Evolutionary conservation across 2,797 vertebrate species (phyloP), one percentile per base, ranked within the genome.

Genomic region (Melanotaenia parkinsoni): DNA sequence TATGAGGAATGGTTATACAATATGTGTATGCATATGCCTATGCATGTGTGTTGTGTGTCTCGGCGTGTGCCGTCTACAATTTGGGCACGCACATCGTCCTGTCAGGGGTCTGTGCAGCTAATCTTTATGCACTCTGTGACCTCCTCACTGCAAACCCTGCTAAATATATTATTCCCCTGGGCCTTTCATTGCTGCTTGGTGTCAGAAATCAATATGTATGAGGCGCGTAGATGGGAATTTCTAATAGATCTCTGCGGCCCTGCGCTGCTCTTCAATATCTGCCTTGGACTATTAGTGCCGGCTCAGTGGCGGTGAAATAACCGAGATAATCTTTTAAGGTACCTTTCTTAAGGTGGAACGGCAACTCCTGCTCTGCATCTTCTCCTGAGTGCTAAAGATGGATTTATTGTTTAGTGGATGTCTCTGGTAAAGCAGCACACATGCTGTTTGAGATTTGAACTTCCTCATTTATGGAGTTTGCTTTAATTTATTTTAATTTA

Each of bases 141-240:
- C 97, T 96, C 95, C 96, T 96, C 95, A 90, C 95, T 96, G 96
- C 96, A 96, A 98, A 96, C 96, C 96, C 96, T 97, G 97, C 97
- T 99, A 98, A 98, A 98, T 98, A 98, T 98, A 98, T 98, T 97
- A 98, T 97, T 98, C 97, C 97, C 96, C 95, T 94, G 96, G 96
- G 97, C 95, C 96, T 97, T 97, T 97, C 97, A 96, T 96, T 96
- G 97, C 97, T 98, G 97, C 97, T 98, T 98, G 96, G 97, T 99
- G 97, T 98, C 97, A 98, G 96, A 97, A 98, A 99, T 99, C 97
- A 99, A 98, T 98, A 98, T 99, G 97, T 98, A 99, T 98, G 97
- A 98, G 96, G 96, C 96, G 95, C 95, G 95, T 97, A 97, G 97
- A 98, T 96, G 96, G 96, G 98, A 98, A 98, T 98, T 98, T 98